Evolutionary conservation across 2,113 vertebrate genomes (phyloP), one percentile per base, ranked within the genome.

Genomic region (Mus musculus): DNA sequence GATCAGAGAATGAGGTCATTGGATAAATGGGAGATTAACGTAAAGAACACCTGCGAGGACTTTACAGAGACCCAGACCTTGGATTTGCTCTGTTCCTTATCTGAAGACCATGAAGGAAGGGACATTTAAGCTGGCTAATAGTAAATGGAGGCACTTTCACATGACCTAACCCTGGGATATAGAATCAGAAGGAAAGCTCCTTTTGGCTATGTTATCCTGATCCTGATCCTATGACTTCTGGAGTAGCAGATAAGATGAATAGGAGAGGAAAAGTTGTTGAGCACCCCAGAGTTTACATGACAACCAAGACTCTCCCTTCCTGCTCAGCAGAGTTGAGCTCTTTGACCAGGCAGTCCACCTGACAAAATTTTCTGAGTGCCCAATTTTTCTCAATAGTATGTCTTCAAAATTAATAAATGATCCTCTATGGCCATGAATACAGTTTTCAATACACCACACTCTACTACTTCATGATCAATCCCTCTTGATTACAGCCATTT

Each of bases 351-450:
- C 5, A 36, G 5, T 49, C 42, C 36, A 22, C 63, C 42, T 49
- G 42, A 19, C 42, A 17, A 24, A 84, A 49, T 14, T 65, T 65
- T 59, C 39, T 33, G 26, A 30, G 39, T 4, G 63, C 10, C 22
- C 10, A 10, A 20, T 71, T 71, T 72, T 72, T 72, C 5, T 56
- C 49, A 88, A 9, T 72, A n/a, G 67, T 46, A 26, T 88, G 3
- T 30, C 86, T 78, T 87, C 89, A 98, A 56, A 87, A 96, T 97
- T 97, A 98, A 77, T 97, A 98, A 95, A 91, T 96, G 98, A 67
- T 56, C 59, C 26, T 94, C 89, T 61, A 85, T 26, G 88, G 59
- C 26, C 69, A 73, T 39, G 97, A 90, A 93, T 95, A 89, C 2
- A n/a, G 87, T 96, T 61, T 95, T 95, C 54, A 77, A 67, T 71